Evolutionary conservation across 1,140 invertebrate species (phyloP), one percentile per base, ranked within the genome.

Genomic region (Heliconius hermathena): DNA sequence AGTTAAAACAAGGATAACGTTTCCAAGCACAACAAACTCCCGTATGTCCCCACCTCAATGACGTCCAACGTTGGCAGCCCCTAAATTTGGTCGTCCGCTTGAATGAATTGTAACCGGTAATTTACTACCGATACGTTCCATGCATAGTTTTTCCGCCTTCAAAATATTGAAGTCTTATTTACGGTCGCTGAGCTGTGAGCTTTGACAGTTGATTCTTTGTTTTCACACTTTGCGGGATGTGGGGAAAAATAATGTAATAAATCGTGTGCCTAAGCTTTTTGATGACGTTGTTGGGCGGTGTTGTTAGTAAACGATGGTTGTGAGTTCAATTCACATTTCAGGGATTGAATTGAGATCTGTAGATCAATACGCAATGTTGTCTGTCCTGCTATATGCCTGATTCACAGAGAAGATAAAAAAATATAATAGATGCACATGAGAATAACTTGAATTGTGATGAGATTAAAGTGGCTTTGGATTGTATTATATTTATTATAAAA

Each of bases 31-130:
- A 77, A 75, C 46, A 29, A 5, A 1, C 11, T 1, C 73, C 83
- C 84, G 84, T 90, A 66, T 86, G 71, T 79, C 54, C 22, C 72
- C 60, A 79, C 72, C 71, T 76, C 81, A 87, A 87, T 89, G 90
- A 91, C 88, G 87, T 85, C 87, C 84, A 78, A 74, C 83, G 74
- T 84, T 84, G 81, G 87, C 84, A 87, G 85, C 85, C 83, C 90
- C 87, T 91, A 90, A 91, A 90, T 91, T 90, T 81, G 81, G 73
- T n/a, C 72, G 84, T 85, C 80, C 83, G 82, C 76, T 82, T 82
- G 88, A 89, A 89, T 88, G 88, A 89, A 90, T 88, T 85, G 88
- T 89, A 88, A 88, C 88, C 82, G 85, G 82, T 85, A 88, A 91
- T 91, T 91, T 91, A 91, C 80, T 87, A 81, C 73, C 76, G 49